A percentile compares a stretch with the other conserved stretches of the same genome.
Conservation (phyloP, 2,113 vertebrate genomes). For the Tympanuchus pallidicinctus region DNA sequence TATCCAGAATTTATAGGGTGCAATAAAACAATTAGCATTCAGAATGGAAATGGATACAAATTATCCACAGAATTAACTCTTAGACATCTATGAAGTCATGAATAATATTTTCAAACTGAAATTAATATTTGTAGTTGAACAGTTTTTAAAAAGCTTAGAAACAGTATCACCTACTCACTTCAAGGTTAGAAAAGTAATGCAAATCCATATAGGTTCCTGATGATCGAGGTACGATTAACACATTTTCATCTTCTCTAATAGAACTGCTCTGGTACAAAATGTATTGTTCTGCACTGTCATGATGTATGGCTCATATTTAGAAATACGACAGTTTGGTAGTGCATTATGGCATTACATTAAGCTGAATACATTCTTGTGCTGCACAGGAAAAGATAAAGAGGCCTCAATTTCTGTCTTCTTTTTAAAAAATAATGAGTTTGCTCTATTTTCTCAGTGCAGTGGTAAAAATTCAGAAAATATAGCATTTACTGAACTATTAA, state of each 20-base stretch:
- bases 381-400: conserved; percentile 39
- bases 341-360: conserved; percentile 54
- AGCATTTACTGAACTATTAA: conserved; percentile 13
- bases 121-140: background rate
- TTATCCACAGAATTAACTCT: background rate
- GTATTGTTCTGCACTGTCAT: conserved; percentile 47
- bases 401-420: conserved; percentile 15
- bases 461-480: conserved; percentile 17
- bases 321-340: conserved; percentile 46
- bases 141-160: background rate
- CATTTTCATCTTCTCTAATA: conserved; percentile 58
- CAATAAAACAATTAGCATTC: background rate
- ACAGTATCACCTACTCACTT: background rate
- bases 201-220: conserved; percentile 49
- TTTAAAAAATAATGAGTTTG: conserved; percentile 20
- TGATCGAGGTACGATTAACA: conserved; percentile 60
- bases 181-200: conserved; percentile 62
- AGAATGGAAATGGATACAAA: background rate
- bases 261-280: conserved; percentile 47
- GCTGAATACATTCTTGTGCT: conserved; percentile 43
- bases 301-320: conserved; percentile 55
- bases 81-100: background rate
- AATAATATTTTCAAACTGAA: conserved; percentile 2
- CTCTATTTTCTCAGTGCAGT: background rate
- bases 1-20: background rate